A percentile compares a stretch with the other conserved stretches of the same genome.
Conservation (phyloP, 2,113 vertebrate species). For the Ochotona curzoniae region DNA sequence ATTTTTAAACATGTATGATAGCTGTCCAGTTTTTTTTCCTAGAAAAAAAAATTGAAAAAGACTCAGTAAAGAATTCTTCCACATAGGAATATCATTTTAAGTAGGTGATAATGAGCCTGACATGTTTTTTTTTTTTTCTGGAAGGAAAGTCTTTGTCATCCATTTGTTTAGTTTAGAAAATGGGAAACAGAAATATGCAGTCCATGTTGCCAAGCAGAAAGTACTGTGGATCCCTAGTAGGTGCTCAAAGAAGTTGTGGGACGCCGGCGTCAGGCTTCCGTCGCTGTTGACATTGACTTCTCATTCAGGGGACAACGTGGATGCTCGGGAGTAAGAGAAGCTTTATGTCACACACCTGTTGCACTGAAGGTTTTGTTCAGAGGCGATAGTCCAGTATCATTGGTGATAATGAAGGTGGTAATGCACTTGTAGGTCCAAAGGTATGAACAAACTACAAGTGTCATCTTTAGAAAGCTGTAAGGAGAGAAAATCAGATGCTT, state of each 20-base stretch:
- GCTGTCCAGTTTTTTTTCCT: constrained; percentile 29
- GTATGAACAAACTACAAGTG: neutral
- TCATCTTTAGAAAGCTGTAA: neutral
- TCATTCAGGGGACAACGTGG: neutral
- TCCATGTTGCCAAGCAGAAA: neutral
- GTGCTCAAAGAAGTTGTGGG: neutral
- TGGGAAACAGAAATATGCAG: neutral
- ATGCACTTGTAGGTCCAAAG: neutral
- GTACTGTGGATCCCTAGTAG: neutral
- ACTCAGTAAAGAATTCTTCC: constrained; percentile 63
- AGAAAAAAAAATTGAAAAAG: constrained; percentile 57
- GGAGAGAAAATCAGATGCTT: neutral
- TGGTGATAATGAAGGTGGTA: neutral
- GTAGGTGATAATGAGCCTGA: constrained; percentile 58
- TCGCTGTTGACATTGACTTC: neutral
- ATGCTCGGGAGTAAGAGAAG: neutral
- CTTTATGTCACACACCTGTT: neutral
- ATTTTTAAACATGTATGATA: constrained; percentile 79
- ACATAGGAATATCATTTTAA: constrained; percentile 51
- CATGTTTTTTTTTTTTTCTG: too few species aligned
- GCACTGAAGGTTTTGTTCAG: neutral
- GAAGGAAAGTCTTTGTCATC: neutral
- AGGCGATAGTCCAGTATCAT: neutral
- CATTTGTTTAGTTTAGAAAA: neutral
- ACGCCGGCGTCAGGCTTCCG: neutral